Conservation (phyloP, 1,140 invertebrate genomes). For the Metaphire vulgaris region DNA sequence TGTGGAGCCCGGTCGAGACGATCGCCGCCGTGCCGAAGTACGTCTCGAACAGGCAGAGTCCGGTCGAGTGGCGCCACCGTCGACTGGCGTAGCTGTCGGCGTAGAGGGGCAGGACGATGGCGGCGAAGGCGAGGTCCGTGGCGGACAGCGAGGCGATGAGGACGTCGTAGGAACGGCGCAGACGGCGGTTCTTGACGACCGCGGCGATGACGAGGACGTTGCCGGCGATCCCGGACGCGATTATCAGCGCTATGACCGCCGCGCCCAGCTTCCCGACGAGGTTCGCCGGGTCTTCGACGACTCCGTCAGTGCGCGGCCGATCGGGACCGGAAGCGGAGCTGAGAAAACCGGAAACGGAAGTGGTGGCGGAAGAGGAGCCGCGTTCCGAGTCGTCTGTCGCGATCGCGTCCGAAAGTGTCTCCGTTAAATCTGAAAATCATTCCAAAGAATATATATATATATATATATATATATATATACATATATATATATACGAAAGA, state of each 20-base stretch:
- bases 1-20: conserved; percentile 9
- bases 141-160: conserved; percentile 13
- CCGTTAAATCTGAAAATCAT: too few relatives aligned
- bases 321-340: too few relatives aligned
- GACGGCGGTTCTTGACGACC: background rate
- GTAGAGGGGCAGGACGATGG: conserved; percentile 15
- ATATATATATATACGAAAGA: too few relatives aligned
- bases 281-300: conserved; percentile 3
- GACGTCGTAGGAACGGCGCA: conserved; percentile 1
- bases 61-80: conserved; percentile 2
- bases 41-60: conserved; percentile 4
- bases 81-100: conserved; percentile 6
- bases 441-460: too few relatives aligned
- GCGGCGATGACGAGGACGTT: conserved; percentile 6
- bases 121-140: conserved; percentile 13
- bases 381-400: too few relatives aligned
- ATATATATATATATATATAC: too few relatives aligned
- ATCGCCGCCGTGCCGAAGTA: conserved; percentile 6
- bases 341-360: too few relatives aligned
- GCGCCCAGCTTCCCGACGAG: conserved; percentile 5
- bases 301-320: too few relatives aligned
- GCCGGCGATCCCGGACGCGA: conserved; percentile 4
- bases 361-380: too few relatives aligned
- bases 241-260: conserved; percentile 2
- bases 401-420: too few relatives aligned